Conservation (phyloP, 1,140 invertebrate genomes). For the Leptinotarsa defecta region DNA sequence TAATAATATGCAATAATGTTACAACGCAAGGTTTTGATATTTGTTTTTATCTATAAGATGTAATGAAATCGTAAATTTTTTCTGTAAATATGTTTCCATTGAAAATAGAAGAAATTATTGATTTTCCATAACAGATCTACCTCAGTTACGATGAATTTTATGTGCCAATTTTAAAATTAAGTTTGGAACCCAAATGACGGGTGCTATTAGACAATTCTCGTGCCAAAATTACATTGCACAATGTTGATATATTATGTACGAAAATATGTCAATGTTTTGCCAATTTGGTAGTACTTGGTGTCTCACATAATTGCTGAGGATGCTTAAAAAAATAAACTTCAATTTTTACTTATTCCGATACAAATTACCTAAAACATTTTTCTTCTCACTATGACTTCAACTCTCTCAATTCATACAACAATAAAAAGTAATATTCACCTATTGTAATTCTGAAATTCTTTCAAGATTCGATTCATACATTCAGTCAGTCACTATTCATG, state of each 20-base stretch:
- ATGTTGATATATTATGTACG: slow-evolving; percentile 33
- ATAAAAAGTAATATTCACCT: too few species aligned
- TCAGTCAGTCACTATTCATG: too few species aligned
- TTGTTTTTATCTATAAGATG: slow-evolving; percentile 43
- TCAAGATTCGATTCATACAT: too few species aligned
- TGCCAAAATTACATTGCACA: slow-evolving; percentile 34
- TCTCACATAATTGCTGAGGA: not conserved
- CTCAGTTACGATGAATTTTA: slow-evolving; percentile 50
- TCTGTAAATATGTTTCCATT: slow-evolving; percentile 42
- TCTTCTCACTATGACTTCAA: too few species aligned
- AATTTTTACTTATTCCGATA: too few species aligned
- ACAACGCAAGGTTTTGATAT: slow-evolving; percentile 52
- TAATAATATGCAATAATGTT: slow-evolving; percentile 51
- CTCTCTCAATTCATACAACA: too few species aligned
- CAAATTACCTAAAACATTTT: too few species aligned
- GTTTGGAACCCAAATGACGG: slow-evolving; percentile 27
- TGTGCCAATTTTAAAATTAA: slow-evolving; percentile 48
- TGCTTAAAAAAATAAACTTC: too few species aligned
- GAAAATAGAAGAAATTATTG: slow-evolving; percentile 44
- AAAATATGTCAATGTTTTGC: slow-evolving; percentile 28
- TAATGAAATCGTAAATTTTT: slow-evolving; percentile 41
- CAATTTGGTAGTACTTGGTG: not conserved
- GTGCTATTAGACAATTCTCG: slow-evolving; percentile 30
- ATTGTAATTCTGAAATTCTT: too few species aligned
- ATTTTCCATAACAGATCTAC: slow-evolving; percentile 51